Conservation (phyloP, 2,113 vertebrate species). For the Siniperca chuatsi region DNA sequence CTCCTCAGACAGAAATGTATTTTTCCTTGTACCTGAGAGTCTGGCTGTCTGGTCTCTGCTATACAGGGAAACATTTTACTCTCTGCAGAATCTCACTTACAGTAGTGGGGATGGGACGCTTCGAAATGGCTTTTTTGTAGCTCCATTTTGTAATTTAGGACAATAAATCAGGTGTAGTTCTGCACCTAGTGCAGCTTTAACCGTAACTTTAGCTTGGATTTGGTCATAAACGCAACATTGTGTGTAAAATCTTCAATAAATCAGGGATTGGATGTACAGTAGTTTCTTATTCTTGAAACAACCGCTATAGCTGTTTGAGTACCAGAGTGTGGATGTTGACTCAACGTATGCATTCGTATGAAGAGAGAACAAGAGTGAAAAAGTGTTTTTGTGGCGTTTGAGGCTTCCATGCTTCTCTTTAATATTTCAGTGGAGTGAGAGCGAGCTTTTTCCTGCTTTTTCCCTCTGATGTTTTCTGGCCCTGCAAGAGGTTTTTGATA, state of each 20-base stretch:
- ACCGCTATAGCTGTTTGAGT: background rate
- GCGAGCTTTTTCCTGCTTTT: background rate
- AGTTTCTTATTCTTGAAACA: background rate
- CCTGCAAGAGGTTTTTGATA: background rate
- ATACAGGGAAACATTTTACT: background rate
- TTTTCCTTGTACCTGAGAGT: background rate
- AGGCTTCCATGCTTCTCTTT: constrained; percentile 15
- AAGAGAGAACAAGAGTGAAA: background rate
- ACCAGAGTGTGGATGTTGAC: background rate
- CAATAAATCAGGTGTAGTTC: no score
- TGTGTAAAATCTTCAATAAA: background rate
- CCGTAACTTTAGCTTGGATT: background rate
- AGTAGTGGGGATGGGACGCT: background rate
- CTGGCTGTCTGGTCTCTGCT: background rate
- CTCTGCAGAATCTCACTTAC: background rate
- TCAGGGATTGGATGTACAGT: no score
- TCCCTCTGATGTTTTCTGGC: constrained; percentile 3
- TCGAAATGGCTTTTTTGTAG: background rate
- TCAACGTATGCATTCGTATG: background rate
- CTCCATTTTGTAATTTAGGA: background rate
- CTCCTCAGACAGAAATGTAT: background rate
- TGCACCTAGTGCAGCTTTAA: background rate
- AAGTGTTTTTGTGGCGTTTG: background rate
- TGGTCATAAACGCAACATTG: background rate
- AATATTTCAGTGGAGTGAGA: constrained; percentile 50